Conservation (phyloP, 2,113 vertebrate genomes). For the Gnathonemus longibarbis region DNA sequence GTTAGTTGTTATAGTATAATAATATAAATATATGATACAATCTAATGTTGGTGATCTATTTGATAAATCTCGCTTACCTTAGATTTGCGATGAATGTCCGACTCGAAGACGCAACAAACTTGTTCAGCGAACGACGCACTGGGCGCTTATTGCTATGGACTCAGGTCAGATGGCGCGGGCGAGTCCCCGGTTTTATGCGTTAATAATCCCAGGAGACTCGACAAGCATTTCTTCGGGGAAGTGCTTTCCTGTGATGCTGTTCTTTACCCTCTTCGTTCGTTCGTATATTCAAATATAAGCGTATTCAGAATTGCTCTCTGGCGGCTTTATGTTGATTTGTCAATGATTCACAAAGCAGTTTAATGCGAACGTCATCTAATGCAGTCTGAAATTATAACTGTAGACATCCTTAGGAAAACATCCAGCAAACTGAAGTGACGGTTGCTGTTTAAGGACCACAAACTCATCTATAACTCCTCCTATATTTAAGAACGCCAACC, state of each 20-base stretch:
- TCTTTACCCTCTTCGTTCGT: neutral
- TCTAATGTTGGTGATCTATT: neutral
- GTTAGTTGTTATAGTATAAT: neutral
- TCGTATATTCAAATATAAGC: neutral
- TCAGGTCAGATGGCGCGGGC: neutral
- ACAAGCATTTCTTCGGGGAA: neutral
- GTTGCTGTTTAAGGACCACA: neutral
- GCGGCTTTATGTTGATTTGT: neutral
- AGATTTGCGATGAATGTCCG: neutral
- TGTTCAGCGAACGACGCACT: neutral
- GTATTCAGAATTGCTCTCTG: neutral
- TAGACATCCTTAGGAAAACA: neutral
- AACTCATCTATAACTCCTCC: constrained; percentile 2
- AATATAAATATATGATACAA: neutral
- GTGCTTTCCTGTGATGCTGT: neutral
- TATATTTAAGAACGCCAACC: constrained; percentile 10
- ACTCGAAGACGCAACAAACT: neutral
- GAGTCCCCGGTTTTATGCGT: neutral
- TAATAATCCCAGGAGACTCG: neutral
- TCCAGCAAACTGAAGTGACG: neutral
- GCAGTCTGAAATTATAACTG: neutral
- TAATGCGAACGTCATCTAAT: neutral
- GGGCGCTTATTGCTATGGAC: neutral
- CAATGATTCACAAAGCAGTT: neutral
- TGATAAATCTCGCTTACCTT: neutral